Percentiles rank a stretch among this genome's conserved stretches.
Evolutionary conservation across 2,113 vertebrate species (phyloP).

Genomic region (Pimephales promelas): DNA sequence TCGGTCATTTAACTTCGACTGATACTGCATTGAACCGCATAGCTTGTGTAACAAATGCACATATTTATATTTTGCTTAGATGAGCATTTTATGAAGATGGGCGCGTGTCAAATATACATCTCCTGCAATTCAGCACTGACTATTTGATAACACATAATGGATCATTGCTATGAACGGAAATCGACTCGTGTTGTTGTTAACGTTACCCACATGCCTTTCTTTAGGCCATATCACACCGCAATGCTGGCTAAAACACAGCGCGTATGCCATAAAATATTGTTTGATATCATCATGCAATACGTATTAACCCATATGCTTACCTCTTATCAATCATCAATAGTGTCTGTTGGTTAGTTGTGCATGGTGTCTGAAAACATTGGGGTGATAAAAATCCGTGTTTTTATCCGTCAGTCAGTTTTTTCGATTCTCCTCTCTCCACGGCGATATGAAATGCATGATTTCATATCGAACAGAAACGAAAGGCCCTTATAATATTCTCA

Average conservation of each 20-base stretch:
- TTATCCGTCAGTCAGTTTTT: conserved; percentile 48
- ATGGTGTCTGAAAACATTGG: conserved; percentile 43
- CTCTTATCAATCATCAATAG: conserved; percentile 68
- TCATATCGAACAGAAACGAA: not conserved
- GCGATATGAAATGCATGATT: not conserved
- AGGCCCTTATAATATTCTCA: not conserved
- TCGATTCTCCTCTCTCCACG: conserved; percentile 5
- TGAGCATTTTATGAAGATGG: not conserved
- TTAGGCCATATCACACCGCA: conserved; percentile 30
- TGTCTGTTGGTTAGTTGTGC: conserved; percentile 56
- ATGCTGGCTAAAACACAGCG: conserved; percentile 9
- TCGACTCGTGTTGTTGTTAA: conserved; percentile 9
- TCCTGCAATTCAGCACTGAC: not conserved
- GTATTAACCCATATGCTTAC: conserved; percentile 54
- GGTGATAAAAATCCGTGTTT: conserved; percentile 43
- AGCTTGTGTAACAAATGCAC: conserved; percentile 21
- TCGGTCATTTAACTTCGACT: conserved; percentile 6
- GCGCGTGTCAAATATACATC: not conserved
- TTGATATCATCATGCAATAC: not conserved
- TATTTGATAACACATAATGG: no score
- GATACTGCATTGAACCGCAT: conserved; percentile 29
- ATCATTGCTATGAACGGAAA: not conserved
- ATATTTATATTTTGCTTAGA: not conserved
- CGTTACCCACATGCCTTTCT: not conserved
- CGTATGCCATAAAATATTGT: not conserved